Conservation (phyloP, 1,140 invertebrate species). For the Vollenhovia emeryi region DNA sequence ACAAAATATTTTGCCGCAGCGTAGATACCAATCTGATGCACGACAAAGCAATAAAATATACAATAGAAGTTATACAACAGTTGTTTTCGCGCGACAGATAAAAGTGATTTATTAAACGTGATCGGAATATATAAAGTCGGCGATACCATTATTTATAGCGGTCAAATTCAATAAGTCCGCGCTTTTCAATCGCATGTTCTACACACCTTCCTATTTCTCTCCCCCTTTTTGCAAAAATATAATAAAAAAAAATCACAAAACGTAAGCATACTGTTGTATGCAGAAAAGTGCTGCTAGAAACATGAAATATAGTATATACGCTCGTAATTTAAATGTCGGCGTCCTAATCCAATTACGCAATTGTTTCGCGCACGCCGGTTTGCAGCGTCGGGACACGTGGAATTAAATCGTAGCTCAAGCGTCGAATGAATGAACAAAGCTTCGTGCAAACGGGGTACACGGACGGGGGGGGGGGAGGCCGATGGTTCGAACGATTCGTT, state of each 20-base stretch:
- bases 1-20: background rate
- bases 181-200: conserved; percentile 19
- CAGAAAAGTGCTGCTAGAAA: background rate
- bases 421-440: conserved; percentile 33
- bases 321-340: conserved; percentile 16
- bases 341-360: conserved; percentile 30
- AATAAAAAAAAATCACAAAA: background rate
- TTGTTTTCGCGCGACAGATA: conserved; percentile 23
- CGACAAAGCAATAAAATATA: conserved; percentile 47
- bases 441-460: background rate
- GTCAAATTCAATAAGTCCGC: conserved; percentile 10
- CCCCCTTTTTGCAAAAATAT: background rate
- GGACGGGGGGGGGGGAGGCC: too few species aligned
- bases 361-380: background rate
- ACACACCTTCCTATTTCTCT: background rate
- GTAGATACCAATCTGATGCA: conserved; percentile 35
- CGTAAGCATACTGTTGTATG: background rate
- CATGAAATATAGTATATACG: background rate
- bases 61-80: conserved; percentile 37
- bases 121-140: conserved; percentile 33
- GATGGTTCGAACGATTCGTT: background rate
- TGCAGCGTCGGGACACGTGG: background rate
- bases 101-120: conserved; percentile 44
- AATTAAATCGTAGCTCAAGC: conserved; percentile 39
- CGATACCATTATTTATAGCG: conserved; percentile 31